Evolutionary conservation across 2,888 invertebrate species (phyloP), one percentile per base, ranked within the genome.

Genomic region (Phortica okadai): DNA sequence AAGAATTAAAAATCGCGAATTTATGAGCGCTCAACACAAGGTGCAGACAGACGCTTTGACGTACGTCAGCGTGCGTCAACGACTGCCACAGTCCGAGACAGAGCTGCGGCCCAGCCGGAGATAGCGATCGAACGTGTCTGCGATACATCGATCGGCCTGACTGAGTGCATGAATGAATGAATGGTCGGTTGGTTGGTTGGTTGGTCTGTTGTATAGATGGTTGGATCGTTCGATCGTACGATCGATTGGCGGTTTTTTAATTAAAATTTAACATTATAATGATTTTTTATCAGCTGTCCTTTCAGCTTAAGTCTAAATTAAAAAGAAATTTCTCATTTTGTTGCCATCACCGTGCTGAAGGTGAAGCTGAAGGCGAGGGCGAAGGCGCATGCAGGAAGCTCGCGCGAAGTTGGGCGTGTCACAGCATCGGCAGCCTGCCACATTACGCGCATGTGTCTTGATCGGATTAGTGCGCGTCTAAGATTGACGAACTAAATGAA

Each of bases 211-310:
- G 33, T 0, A 33, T 33, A 33, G 33, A 33, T 33, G 3, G 33
- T 1, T 33, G 33, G 33, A 87, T 66, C 88, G 87, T 82, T 80
- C 80, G 54, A 74, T 62, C 56, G 54, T 81, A 66, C 54, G 70
- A 25, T 56, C 56, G 70, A 33, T 56, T 54, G 69, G 50, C 86
- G 80, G 84, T 82, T 85, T 90, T 90, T 89, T 90, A 89, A 90
- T 90, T 89, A 90, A 89, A 89, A 88, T 85, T 90, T 86, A 87
- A 89, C 86, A 84, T 90, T 90, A 86, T 90, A 90, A 89, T 90
- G 88, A 88, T 88, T 89, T 90, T 89, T 90, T 88, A 89, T 90
- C 90, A 90, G 90, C 89, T 90, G 89, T 81, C 79, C 70, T 78
- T 67, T 77, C 80, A 78, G 78, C 81, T 87, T 87, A 88, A 81